A percentile compares a stretch with the other conserved stretches of the same genome.
Conservation (phyloP, 1,140 invertebrate species). For the Pogonomyrmex californicus region DNA sequence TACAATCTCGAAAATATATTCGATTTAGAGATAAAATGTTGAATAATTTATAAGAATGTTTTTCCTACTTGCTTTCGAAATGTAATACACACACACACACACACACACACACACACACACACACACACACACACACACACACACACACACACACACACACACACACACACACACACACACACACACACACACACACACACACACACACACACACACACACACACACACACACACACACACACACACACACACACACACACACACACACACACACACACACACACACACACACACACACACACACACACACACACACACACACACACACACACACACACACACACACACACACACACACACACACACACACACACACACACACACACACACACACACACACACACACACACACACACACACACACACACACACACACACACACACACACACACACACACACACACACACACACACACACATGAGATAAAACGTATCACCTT, state of each 20-base stretch:
- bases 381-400: neutral
- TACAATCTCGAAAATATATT: neutral
- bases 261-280: neutral
- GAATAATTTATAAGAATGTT: neutral
- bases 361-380: neutral
- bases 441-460: neutral
- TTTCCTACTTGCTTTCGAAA: neutral
- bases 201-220: neutral
- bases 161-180: neutral
- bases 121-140: neutral
- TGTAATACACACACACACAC: neutral
- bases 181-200: neutral
- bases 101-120: neutral
- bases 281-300: neutral
- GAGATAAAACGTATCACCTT: neutral
- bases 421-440: neutral
- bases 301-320: neutral
- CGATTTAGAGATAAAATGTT: slow-evolving; percentile 3
- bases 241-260: neutral
- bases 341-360: neutral
- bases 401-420: neutral
- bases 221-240: neutral
- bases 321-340: neutral
- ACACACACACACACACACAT: neutral
- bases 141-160: neutral